Conservation (phyloP, 1,140 invertebrate genomes). For the Aphis craccivora region DNA sequence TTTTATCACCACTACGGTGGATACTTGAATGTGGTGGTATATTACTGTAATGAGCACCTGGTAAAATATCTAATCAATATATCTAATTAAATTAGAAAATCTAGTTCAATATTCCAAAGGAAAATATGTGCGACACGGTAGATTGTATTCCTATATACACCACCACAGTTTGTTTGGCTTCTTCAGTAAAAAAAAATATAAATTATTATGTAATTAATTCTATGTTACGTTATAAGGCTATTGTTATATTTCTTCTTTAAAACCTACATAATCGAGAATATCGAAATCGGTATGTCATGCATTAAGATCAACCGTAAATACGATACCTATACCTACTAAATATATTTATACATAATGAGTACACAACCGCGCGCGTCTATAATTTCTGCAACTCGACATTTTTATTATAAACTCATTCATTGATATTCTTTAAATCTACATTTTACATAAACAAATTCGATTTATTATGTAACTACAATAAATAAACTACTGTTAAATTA, state of each 20-base stretch:
- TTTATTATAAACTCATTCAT: not conserved
- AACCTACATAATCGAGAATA: not conserved
- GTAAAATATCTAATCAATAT: not conserved
- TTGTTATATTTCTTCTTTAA: not conserved
- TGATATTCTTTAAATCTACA: not conserved
- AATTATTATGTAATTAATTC: constrained; percentile 37
- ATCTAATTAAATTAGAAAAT: constrained; percentile 27
- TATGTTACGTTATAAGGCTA: not conserved
- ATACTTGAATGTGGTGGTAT: not conserved
- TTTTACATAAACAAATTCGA: not conserved
- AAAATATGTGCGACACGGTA: not conserved
- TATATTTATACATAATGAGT: not conserved
- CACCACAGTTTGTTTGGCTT: constrained; percentile 10
- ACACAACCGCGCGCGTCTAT: not conserved
- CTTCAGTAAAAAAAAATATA: constrained; percentile 21
- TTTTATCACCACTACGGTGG: not conserved
- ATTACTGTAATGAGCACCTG: not conserved
- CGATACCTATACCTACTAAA: not conserved
- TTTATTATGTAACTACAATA: not conserved
- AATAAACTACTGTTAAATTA: too few relatives aligned
- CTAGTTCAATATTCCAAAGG: not conserved
- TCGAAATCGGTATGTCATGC: constrained; percentile 7
- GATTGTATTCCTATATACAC: constrained; percentile 17
- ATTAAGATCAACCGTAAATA: not conserved
- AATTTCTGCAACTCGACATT: not conserved